phyloP scores from a whole-genome alignment of 1,140 invertebrate species.

The Trypoxylus dichotomus region DNA sequence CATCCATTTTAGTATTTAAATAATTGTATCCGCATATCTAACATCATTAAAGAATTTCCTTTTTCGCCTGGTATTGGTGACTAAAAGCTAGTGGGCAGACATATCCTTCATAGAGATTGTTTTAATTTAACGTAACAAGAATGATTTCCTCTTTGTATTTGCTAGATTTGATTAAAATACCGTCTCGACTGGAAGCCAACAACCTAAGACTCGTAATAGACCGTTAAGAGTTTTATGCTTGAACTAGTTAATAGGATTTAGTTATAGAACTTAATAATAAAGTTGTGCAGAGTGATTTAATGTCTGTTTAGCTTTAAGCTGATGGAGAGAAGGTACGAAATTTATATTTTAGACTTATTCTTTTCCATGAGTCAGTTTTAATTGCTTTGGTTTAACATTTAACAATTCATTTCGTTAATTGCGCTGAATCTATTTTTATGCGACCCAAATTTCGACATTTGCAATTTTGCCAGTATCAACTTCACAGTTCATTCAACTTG shows the following conservation, averaged over 20 bases:
- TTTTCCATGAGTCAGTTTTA: no score
- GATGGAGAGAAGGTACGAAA: no score
- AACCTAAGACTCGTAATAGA: conserved; percentile 15
- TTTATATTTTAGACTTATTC: no score
- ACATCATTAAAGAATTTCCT: conserved; percentile 24
- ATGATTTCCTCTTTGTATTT: conserved; percentile 8
- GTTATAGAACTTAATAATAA: not conserved
- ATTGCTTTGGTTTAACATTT: no score
- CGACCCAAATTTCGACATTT: no score
- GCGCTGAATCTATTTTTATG: no score
- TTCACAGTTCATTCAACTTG: no score
- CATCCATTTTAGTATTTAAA: not conserved
- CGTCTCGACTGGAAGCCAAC: conserved; percentile 4
- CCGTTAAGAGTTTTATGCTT: not conserved
- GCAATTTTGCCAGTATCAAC: no score
- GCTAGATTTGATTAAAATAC: conserved; percentile 18
- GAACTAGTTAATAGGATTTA: not conserved
- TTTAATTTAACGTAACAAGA: conserved; percentile 11
- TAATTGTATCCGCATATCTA: conserved; percentile 20
- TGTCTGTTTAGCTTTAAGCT: not conserved
- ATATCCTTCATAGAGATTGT: conserved; percentile 16
- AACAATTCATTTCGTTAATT: no score
- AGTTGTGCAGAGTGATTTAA: not conserved
- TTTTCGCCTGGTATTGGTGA: conserved; percentile 16
- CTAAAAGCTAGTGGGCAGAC: conserved; percentile 3